Evolutionary conservation across 2,113 vertebrate species (phyloP).

Genomic region (Alectura lathami): DNA sequence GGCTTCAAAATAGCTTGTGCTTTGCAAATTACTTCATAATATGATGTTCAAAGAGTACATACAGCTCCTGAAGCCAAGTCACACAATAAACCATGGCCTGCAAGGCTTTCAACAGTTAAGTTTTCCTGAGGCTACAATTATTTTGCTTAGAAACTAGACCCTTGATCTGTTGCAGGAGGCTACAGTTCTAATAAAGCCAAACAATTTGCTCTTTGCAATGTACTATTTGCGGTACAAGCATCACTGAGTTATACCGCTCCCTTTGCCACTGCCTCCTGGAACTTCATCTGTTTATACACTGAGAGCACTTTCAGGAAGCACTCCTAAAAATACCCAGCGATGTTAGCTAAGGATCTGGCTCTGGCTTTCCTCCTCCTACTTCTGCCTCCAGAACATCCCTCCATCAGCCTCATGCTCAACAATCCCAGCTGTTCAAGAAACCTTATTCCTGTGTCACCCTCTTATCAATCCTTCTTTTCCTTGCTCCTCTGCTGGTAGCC

Average conservation of each 20-base stretch:
- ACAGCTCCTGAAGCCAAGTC: background rate
- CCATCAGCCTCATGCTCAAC: background rate
- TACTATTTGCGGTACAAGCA: conserved; percentile 40
- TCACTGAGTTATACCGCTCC: background rate
- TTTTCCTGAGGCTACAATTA: conserved; percentile 40
- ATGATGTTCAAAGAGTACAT: background rate
- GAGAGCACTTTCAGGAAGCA: conserved; percentile 35
- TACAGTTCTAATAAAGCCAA: conserved; percentile 51
- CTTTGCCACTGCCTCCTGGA: conserved; percentile 38
- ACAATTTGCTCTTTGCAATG: conserved; percentile 51
- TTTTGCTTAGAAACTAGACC: conserved; percentile 45
- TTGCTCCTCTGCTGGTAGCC: background rate
- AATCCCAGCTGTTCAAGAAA: background rate
- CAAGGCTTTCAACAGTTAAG: conserved; percentile 17
- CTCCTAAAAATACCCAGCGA: conserved; percentile 46
- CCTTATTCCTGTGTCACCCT: background rate
- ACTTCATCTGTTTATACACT: conserved; percentile 10
- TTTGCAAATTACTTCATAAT: background rate
- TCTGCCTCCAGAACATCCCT: conserved; percentile 28
- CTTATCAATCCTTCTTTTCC: background rate
- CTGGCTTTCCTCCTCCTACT: background rate
- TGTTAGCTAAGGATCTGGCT: conserved; percentile 10
- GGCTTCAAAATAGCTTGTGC: background rate
- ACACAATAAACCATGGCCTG: conserved; percentile 1
- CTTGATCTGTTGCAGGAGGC: conserved; percentile 45